Percentiles rank a stretch among this genome's conserved stretches.
Conservation (phyloP, 2,113 vertebrate species). For the Zootoca vivipara region DNA sequence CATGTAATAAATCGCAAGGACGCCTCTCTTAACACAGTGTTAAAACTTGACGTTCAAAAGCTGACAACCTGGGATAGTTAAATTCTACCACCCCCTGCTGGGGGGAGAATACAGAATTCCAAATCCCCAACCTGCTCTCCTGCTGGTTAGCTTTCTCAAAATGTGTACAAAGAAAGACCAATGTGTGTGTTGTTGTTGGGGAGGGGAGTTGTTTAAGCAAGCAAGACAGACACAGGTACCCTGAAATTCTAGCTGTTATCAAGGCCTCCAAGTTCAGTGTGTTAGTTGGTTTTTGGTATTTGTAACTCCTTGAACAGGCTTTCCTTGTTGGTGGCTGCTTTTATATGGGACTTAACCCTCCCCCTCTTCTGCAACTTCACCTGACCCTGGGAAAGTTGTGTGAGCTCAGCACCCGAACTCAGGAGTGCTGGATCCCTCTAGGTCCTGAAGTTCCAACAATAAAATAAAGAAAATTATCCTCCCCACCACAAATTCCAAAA, state of each 20-base stretch:
- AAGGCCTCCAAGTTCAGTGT: slow-evolving; percentile 61
- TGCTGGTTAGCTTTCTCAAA: slow-evolving; percentile 15
- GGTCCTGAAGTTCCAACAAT: slow-evolving; percentile 38
- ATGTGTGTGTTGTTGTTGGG: slow-evolving; percentile 1
- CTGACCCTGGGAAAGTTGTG: not conserved
- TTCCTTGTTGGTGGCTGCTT: not conserved
- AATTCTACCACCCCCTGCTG: not conserved
- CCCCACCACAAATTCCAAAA: slow-evolving; percentile 45
- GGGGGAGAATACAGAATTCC: not conserved
- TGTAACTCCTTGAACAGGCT: slow-evolving; percentile 41
- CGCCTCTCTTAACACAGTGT: not conserved
- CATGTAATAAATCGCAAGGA: not conserved
- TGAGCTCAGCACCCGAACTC: slow-evolving; percentile 58
- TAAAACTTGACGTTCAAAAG: not conserved
- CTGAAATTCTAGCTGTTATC: slow-evolving; percentile 62
- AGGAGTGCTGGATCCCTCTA: slow-evolving; percentile 26
- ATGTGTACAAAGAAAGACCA: slow-evolving; percentile 10
- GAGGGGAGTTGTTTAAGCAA: not conserved
- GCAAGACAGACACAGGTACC: slow-evolving; percentile 53
- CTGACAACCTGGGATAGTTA: not conserved
- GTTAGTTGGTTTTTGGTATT: slow-evolving; percentile 67
- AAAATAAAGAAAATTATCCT: slow-evolving; percentile 23
- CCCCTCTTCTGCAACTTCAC: not conserved
- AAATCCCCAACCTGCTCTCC: not conserved
- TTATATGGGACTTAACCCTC: too few species aligned